phyloP scores from a whole-genome alignment of 2,113 vertebrate species.

The Lepus europaeus region DNA sequence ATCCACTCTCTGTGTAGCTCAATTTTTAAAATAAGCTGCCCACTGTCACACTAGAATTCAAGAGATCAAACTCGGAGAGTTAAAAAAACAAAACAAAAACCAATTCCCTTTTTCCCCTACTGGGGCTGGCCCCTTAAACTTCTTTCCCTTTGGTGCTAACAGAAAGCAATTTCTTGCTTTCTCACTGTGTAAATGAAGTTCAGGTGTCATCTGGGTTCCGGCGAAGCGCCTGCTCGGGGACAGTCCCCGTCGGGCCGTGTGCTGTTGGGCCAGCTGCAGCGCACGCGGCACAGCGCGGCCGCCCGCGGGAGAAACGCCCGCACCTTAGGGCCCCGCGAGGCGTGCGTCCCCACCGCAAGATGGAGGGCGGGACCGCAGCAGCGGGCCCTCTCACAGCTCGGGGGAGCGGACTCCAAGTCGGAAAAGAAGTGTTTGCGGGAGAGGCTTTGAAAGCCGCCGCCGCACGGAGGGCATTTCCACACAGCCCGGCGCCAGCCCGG shows the following conservation, averaged over 20 bases:
- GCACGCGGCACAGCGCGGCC: neutral
- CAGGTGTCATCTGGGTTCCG: neutral
- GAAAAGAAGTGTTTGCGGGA: neutral
- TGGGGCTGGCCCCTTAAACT: neutral
- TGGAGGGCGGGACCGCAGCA: constrained; percentile 9
- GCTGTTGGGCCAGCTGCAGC: neutral
- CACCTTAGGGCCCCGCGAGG: neutral
- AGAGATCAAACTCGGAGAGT: neutral
- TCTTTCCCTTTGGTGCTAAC: neutral
- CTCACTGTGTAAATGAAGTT: neutral
- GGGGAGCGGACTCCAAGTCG: neutral
- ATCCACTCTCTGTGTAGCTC: neutral
- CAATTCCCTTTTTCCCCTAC: neutral
- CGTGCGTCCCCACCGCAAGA: neutral
- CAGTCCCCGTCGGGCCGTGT: neutral
- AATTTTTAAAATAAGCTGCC: neutral
- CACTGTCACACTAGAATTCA: neutral
- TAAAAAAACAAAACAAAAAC: neutral
- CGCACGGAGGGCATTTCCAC: neutral
- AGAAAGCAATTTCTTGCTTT: neutral
- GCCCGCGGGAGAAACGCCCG: neutral
- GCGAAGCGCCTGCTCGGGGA: neutral
- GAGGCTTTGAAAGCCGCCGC: neutral
- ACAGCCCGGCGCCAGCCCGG: neutral
- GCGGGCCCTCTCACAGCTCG: neutral